Evolutionary conservation across 2,888 invertebrate genomes (phyloP), one percentile per base, ranked within the genome.

Genomic region (Trimorus sp.): DNA sequence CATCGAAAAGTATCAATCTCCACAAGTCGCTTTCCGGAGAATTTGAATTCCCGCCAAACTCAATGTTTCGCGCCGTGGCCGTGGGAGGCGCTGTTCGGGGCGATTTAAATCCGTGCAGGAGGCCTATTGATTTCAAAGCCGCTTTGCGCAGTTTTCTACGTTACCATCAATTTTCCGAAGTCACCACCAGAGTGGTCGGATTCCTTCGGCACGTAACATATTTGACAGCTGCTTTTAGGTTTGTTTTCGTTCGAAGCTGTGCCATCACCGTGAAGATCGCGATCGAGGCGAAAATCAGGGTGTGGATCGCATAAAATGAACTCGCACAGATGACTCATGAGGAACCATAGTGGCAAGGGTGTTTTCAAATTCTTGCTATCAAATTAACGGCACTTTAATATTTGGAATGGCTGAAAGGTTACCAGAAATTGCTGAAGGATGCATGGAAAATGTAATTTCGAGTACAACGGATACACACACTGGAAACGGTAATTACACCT

Each of bases 151-250:
- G 74, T 49, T 59, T 66, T n/a, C 74, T 74, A 37, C 42, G 7
- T 74, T 59, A 65, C 38, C 74, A 42, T 15, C 38, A 6, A 66
- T 42, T 45, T 45, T 62, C 59, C 60, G 42, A 58, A 58, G 49
- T 15, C 48, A 48, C 16, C 16, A 45, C 45, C 62, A 8, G n/a
- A 58, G 58, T 74, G 58, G 58, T 74, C n/a, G 58, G 48, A 65
- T 45, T 65, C 40, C 11, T 14, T 65, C 51, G 16, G 53, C 48
- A 59, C 60, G 48, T 42, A 53, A 54, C 63, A 59, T 40, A 59
- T 75, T 75, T 75, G 75, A 68, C 75, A 75, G 68, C 75, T 68
- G 75, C 53, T 75, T 75, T 75, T 75, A 60, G 59, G 66, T 59
- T 68, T 68, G 68, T 75, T 75, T 75, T 74, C 36, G 51, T 74